Evolutionary conservation across 2,113 vertebrate species (phyloP).

Genomic region (Neogale vison): DNA sequence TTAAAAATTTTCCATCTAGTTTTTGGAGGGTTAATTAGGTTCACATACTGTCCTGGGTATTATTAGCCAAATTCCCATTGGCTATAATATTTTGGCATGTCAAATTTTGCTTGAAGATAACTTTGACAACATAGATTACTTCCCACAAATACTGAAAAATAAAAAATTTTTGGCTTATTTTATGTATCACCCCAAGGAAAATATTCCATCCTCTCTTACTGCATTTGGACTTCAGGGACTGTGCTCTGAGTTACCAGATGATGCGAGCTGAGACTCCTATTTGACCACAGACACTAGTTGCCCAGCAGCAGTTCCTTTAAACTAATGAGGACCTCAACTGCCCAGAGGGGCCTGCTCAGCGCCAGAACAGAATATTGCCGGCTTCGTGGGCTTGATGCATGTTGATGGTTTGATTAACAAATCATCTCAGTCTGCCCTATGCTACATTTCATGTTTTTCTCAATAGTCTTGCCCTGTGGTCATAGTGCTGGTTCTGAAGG

Average conservation of each 20-base stretch:
- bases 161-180: conserved; percentile 10
- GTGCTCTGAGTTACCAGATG: not conserved
- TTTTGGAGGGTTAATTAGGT: not conserved
- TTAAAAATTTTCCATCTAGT: conserved; percentile 8
- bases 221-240: not conserved
- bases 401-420: not conserved
- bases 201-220: not conserved
- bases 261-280: not conserved
- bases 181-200: not conserved
- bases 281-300: not conserved
- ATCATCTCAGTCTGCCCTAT: not conserved
- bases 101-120: conserved; percentile 46
- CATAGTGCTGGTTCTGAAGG: not conserved
- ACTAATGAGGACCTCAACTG: not conserved
- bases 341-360: not conserved
- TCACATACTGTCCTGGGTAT: not conserved
- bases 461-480: no score
- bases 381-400: not conserved
- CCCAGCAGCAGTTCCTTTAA: not conserved
- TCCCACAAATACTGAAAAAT: not conserved
- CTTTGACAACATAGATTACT: not conserved
- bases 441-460: not conserved
- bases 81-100: not conserved
- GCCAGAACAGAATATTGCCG: not conserved
- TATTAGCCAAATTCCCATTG: conserved; percentile 40